phyloP scores from a whole-genome alignment of 1,140 invertebrate species.

The Drosophila ogumai region DNA sequence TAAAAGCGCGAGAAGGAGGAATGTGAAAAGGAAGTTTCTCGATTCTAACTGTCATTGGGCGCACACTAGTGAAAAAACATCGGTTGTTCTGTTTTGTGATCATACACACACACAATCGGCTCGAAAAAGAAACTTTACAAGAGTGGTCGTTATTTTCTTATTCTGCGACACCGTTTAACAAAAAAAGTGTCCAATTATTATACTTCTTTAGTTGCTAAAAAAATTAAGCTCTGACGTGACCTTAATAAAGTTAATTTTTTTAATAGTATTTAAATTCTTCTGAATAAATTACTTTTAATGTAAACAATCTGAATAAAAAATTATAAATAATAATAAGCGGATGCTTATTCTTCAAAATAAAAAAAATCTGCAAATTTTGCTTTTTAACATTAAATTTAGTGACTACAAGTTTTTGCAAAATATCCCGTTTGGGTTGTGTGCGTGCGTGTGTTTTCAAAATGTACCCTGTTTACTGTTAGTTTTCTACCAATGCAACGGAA shows the following conservation, averaged over 20 bases:
- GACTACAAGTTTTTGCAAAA: neutral
- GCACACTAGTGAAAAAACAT: neutral
- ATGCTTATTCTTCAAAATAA: too few relatives aligned
- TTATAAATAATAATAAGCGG: neutral
- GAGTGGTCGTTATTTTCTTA: neutral
- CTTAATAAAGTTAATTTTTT: neutral
- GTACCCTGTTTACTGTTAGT: slow-evolving; percentile 2
- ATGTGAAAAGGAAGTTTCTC: neutral
- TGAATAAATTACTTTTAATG: neutral
- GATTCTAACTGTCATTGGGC: slow-evolving; percentile 1
- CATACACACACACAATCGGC: neutral
- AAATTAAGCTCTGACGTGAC: neutral
- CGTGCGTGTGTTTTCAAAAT: too few relatives aligned
- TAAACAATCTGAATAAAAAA: neutral
- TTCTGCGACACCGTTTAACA: neutral
- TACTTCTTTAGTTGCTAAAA: too few relatives aligned
- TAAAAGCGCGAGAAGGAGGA: neutral
- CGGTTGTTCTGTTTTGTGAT: neutral
- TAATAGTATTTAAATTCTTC: neutral
- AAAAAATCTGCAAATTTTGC: neutral
- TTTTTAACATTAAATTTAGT: neutral
- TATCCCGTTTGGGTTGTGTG: neutral
- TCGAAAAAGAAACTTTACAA: neutral
- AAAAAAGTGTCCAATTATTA: neutral
- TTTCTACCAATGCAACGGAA: slow-evolving; percentile 7